These are phyloP conservation scores for Ennomos erosarius DNA, from an alignment of 2,888 invertebrate species.

Conservation along the genomic window DNA sequence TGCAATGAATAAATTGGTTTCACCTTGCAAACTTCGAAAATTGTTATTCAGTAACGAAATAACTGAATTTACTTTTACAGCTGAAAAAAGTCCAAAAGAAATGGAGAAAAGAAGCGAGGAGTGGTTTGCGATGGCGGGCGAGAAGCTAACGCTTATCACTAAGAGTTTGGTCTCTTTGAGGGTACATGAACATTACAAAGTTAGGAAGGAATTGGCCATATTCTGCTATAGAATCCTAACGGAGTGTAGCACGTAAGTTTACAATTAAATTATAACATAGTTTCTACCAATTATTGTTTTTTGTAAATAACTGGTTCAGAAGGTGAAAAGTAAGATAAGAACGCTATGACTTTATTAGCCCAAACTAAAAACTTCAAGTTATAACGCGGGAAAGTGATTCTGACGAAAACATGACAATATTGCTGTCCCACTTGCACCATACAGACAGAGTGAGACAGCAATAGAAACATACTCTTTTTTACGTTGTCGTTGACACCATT, in stretches of 20 bases:
- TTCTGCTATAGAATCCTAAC: slow-evolving; percentile 84
- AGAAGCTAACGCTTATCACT: slow-evolving; percentile 82
- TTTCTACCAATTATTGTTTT: neutral
- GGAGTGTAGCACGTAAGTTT: slow-evolving; percentile 85
- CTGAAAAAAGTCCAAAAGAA: slow-evolving; percentile 47
- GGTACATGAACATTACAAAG: slow-evolving; percentile 85
- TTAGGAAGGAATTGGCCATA: slow-evolving; percentile 87
- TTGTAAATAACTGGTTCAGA: too few species aligned
- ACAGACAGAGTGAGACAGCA: too few species aligned
- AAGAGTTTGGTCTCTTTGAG: slow-evolving; percentile 81
- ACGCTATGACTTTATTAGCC: too few species aligned
- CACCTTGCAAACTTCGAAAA: neutral
- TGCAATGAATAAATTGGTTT: too few species aligned
- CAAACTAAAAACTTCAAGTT: too few species aligned
- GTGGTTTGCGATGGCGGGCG: slow-evolving; percentile 86
- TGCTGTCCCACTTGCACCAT: too few species aligned
- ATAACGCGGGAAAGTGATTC: too few species aligned
- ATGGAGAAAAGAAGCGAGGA: slow-evolving; percentile 70
- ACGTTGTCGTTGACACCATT: too few species aligned
- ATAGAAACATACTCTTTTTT: too few species aligned
- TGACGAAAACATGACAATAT: too few species aligned
- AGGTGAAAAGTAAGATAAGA: too few species aligned
- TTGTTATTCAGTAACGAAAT: neutral
- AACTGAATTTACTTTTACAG: slow-evolving; percentile 43
- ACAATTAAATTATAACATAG: neutral